These are phyloP conservation scores for Theonella swinhoei DNA, from an alignment of 37 sponge, comb jelly and placozoan genomes.

Conservation along the genomic window DNA sequence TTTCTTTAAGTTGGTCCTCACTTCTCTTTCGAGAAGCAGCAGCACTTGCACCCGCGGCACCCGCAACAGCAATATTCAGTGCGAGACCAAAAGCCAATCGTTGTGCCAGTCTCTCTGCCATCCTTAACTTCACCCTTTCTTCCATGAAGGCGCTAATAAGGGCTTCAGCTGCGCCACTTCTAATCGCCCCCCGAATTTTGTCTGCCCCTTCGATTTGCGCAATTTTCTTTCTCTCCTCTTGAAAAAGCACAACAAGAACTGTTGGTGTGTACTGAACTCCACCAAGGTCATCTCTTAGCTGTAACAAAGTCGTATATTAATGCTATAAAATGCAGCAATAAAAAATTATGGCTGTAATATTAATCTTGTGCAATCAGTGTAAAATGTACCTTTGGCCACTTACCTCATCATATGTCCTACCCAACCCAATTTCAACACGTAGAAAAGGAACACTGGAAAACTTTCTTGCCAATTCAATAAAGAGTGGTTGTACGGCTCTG, in stretches of 20 bases:
- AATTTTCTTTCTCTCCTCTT: conserved; percentile 11
- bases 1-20: background rate
- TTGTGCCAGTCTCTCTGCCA: conserved; percentile 13
- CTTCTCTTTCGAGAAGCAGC: conserved; percentile 29
- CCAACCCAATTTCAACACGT: conserved; percentile 19
- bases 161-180: conserved; percentile 1
- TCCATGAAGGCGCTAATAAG: conserved; percentile 4
- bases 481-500: conserved; percentile 23
- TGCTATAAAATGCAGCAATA: no score
- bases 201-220: background rate
- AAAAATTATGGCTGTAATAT: background rate
- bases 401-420: conserved; percentile 59
- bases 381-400: no score
- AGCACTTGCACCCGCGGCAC: conserved; percentile 4
- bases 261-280: conserved; percentile 57
- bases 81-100: background rate
- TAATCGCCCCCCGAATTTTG: background rate
- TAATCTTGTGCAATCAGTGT: no score
- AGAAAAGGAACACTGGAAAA: conserved; percentile 49
- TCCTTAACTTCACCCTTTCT: background rate
- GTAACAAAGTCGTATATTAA: background rate
- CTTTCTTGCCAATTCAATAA: conserved; percentile 55
- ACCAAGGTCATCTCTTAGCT: conserved; percentile 64
- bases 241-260: conserved; percentile 36
- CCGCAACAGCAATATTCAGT: background rate